phyloP scores from a whole-genome alignment of 2,888 invertebrate species.

The Conistra vaccinii region DNA sequence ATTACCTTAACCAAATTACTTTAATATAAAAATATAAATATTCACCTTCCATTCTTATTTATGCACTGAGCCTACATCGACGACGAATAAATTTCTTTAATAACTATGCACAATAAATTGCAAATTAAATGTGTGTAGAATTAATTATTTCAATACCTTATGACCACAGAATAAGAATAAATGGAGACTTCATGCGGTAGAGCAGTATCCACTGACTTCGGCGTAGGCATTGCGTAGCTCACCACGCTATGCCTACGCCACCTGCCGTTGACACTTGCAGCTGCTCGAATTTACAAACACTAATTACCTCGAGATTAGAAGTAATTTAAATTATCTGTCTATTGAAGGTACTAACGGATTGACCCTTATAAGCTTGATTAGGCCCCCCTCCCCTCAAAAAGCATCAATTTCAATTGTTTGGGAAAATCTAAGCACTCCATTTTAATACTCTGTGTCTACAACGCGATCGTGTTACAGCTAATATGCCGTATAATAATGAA shows the following conservation, averaged over 20 bases:
- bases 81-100: slow-evolving; percentile 44
- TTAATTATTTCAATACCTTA: slow-evolving; percentile 48
- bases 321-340: neutral
- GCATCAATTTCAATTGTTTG: no score
- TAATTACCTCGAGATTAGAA: neutral
- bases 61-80: slow-evolving; percentile 24
- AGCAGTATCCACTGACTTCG: neutral
- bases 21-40: slow-evolving; percentile 12
- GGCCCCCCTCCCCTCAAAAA: neutral
- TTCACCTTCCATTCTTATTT: slow-evolving; percentile 26
- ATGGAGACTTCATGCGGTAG: slow-evolving; percentile 4
- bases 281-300: neutral
- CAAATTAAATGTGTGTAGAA: slow-evolving; percentile 56
- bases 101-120: slow-evolving; percentile 47
- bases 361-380: neutral
- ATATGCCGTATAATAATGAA: slow-evolving; percentile 69
- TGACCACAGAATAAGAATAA: slow-evolving; percentile 18
- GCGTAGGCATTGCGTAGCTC: neutral
- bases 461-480: slow-evolving; percentile 40
- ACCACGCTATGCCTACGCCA: neutral
- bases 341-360: neutral
- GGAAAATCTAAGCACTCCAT: slow-evolving; percentile 8
- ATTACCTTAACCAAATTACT: neutral
- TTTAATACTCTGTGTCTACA: slow-evolving; percentile 10
- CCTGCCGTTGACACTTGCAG: neutral